phyloP scores from a whole-genome alignment of 2,113 vertebrate species.

The Rattus rattus region DNA sequence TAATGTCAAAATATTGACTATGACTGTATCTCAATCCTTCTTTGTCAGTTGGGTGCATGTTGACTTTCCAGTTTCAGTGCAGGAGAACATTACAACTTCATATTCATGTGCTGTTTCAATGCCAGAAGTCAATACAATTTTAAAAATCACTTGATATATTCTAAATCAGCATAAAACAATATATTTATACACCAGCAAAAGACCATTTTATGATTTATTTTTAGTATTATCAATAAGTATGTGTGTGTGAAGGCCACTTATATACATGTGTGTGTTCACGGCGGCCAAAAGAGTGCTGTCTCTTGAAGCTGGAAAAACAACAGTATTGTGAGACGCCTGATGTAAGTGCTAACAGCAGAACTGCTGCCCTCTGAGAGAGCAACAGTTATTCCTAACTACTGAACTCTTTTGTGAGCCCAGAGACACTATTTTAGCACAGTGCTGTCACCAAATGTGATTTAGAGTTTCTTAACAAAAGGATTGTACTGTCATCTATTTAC shows the following conservation, averaged over 20 bases:
- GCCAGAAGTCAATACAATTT: background rate
- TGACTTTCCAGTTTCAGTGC: background rate
- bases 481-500: background rate
- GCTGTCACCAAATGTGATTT: background rate
- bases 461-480: background rate
- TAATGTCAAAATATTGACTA: background rate
- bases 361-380: background rate
- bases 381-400: background rate
- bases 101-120: background rate
- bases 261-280: background rate
- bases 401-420: background rate
- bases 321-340: background rate
- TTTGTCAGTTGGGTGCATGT: background rate
- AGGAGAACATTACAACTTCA: background rate
- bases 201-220: background rate
- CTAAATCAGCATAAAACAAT: background rate
- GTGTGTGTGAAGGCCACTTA: background rate
- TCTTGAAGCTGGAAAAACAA: background rate
- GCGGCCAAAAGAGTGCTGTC: background rate
- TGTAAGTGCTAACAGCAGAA: background rate
- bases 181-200: background rate
- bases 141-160: constrained; percentile 22
- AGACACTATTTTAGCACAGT: background rate
- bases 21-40: background rate
- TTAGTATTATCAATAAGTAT: background rate